Conservation (phyloP, 2,113 vertebrate species). For the Gadus chalcogrammus region DNA sequence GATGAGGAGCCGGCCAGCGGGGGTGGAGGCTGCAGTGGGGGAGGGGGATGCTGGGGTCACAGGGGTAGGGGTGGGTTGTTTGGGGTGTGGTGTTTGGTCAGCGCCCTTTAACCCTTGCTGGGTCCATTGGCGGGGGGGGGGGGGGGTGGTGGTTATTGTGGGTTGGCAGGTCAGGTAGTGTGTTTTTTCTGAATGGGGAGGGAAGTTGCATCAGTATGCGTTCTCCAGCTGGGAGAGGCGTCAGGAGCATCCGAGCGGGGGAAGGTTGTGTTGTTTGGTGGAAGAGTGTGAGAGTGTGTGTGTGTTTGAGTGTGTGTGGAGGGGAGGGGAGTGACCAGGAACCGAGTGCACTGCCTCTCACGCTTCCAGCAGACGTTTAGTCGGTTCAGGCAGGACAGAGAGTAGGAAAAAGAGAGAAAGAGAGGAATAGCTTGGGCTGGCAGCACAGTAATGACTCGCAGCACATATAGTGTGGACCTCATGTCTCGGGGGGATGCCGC, state of each 20-base stretch:
- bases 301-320: not conserved
- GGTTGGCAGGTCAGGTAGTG: constrained; percentile 57
- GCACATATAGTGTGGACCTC: constrained; percentile 17
- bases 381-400: constrained; percentile 54
- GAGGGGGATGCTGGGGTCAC: constrained; percentile 52
- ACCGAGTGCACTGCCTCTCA: constrained; percentile 64
- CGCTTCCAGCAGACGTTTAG: constrained; percentile 61
- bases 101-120: constrained; percentile 46
- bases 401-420: constrained; percentile 15
- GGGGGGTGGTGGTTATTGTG: constrained; percentile 11
- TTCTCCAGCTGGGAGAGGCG: constrained; percentile 68
- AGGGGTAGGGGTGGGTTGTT: constrained; percentile 44
- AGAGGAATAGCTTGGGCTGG: too few species aligned
- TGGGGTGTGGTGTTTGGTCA: constrained; percentile 8
- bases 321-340: constrained; percentile 44
- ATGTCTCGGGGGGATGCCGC: constrained; percentile 12
- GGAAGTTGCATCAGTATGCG: constrained; percentile 73
- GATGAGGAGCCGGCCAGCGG: constrained; percentile 39
- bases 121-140: constrained; percentile 16
- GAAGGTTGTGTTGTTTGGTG: constrained; percentile 38
- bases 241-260: constrained; percentile 56
- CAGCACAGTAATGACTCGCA: constrained; percentile 35
- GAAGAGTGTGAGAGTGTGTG: too few species aligned
- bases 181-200: constrained; percentile 59
- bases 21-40: constrained; percentile 42